These are phyloP conservation scores for Aurelia sp. DNA, from an alignment of 30 jellyfish, hydroid and myxozoan genomes.

Conservation along the genomic window DNA sequence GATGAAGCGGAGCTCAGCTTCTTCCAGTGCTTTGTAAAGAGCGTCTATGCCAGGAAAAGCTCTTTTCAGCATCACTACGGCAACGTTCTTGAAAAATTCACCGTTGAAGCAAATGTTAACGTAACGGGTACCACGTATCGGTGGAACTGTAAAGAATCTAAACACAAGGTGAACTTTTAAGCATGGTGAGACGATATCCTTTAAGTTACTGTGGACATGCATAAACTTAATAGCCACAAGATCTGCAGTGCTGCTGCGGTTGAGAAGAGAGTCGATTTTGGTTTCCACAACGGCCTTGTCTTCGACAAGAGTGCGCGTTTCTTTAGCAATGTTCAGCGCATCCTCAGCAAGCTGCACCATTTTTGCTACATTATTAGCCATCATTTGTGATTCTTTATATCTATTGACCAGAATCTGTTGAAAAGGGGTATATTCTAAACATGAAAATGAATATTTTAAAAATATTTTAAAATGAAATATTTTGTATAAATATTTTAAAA, in stretches of 20 bases:
- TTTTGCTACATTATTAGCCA: neutral
- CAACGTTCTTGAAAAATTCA: constrained; percentile 40
- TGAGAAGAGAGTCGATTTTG: constrained; percentile 4
- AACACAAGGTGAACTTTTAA: neutral
- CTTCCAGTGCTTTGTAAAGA: constrained; percentile 44
- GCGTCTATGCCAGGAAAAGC: constrained; percentile 4
- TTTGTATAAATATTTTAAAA: no score
- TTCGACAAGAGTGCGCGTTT: constrained; percentile 12
- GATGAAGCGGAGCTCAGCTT: constrained; percentile 43
- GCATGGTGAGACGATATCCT: constrained; percentile 23
- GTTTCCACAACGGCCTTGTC: constrained; percentile 9
- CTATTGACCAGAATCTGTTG: constrained; percentile 29
- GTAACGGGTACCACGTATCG: neutral
- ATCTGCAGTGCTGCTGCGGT: neutral
- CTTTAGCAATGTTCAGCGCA: constrained; percentile 2
- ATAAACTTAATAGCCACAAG: neutral
- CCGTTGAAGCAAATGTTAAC: constrained; percentile 46
- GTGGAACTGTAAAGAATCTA: constrained; percentile 1
- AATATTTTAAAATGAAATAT: no score
- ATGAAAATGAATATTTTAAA: no score
- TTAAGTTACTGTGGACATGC: neutral
- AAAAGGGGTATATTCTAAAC: no score
- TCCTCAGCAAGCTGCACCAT: constrained; percentile 16
- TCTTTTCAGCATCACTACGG: neutral
- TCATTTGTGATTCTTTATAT: constrained; percentile 11